Conservation (phyloP, 2,797 vertebrate species). For the Falco novaeseelandiae region DNA sequence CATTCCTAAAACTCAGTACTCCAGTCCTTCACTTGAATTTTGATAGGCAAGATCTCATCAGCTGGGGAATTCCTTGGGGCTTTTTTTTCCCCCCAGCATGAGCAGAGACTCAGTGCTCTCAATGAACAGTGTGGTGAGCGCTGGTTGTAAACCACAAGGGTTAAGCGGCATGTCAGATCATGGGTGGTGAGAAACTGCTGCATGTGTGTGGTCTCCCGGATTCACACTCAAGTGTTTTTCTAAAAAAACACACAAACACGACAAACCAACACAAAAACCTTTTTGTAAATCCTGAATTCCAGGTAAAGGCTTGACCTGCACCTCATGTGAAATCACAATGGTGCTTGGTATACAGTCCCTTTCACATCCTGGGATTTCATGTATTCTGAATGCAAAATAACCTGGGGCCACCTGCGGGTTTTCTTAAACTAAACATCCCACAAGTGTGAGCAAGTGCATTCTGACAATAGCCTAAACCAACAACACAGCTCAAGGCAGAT, state of each 20-base stretch:
- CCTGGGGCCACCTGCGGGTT: slow-evolving; percentile 24
- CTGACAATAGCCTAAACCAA: slow-evolving; percentile 52
- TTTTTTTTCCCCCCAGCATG: not conserved
- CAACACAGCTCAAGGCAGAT: not conserved
- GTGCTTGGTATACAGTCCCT: not conserved
- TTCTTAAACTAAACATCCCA: slow-evolving; percentile 53
- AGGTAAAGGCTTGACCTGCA: slow-evolving; percentile 36
- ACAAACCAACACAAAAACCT: not conserved
- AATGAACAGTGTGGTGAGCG: not conserved
- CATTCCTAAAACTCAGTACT: not conserved
- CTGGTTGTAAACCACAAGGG: slow-evolving; percentile 31
- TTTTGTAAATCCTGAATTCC: slow-evolving; percentile 32
- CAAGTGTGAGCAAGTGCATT: slow-evolving; percentile 55
- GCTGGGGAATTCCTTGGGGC: slow-evolving; percentile 36
- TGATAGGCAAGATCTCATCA: not conserved
- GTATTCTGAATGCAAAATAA: slow-evolving; percentile 35
- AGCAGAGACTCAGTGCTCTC: not conserved
- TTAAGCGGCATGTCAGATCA: slow-evolving; percentile 42
- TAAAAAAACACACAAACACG: not conserved
- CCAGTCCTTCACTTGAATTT: not conserved
- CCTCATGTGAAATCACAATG: not conserved
- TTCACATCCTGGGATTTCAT: slow-evolving; percentile 33
- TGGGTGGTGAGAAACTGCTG: not conserved
- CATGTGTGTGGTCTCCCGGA: slow-evolving; percentile 31
- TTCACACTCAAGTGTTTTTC: slow-evolving; percentile 8